These are phyloP conservation scores for Ennomos erosarius DNA, from an alignment of 2,888 invertebrate genomes.

Conservation along the genomic window DNA sequence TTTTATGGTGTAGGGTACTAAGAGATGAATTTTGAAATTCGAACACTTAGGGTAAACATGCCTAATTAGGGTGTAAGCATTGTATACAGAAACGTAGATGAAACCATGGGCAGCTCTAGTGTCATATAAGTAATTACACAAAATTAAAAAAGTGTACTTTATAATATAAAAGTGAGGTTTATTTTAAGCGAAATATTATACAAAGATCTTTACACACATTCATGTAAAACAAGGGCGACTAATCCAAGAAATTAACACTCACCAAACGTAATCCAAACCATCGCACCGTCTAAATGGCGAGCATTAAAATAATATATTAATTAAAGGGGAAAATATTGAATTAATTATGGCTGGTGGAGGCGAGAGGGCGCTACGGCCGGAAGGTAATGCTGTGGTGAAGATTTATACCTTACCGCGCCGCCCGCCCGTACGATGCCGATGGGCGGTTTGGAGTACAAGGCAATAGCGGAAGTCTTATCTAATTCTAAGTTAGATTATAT, in stretches of 20 bases:
- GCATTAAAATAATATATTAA: conserved; percentile 58
- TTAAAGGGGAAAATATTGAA: conserved; percentile 59
- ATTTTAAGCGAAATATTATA: too few species aligned
- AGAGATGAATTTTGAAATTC: too few species aligned
- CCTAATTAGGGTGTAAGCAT: too few species aligned
- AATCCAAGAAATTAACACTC: conserved; percentile 17
- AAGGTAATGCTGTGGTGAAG: conserved; percentile 58
- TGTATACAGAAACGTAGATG: too few species aligned
- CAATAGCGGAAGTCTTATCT: background rate
- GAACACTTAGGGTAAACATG: too few species aligned
- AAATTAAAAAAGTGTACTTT: too few species aligned
- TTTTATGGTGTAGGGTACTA: too few species aligned
- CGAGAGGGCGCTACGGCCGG: conserved; percentile 49
- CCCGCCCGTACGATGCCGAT: conserved; percentile 12
- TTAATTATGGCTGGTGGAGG: conserved; percentile 57
- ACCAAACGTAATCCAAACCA: conserved; percentile 28
- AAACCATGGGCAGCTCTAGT: too few species aligned
- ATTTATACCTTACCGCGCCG: conserved; percentile 56
- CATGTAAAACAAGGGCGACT: conserved; percentile 9
- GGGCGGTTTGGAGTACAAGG: conserved; percentile 27
- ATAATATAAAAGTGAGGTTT: background rate
- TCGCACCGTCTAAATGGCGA: conserved; percentile 35
- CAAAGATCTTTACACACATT: background rate
- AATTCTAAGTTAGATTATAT: too few species aligned
- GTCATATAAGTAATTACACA: too few species aligned